Evolutionary conservation across 2,888 invertebrate genomes (phyloP), one percentile per base, ranked within the genome.

Genomic region (Chymomyza fuscimana): DNA sequence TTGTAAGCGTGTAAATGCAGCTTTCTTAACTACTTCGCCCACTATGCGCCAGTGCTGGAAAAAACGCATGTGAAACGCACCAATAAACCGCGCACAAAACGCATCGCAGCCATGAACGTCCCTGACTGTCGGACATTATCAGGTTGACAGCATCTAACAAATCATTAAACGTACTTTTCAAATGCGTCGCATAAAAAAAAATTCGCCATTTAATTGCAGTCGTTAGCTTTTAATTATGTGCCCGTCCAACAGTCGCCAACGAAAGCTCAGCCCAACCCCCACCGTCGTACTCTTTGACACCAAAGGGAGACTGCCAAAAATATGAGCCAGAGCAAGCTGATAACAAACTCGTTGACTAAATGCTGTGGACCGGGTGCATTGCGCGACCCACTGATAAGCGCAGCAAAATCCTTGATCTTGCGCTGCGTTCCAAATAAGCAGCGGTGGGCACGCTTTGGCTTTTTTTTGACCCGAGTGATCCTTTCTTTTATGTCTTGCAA

Each of bases 391-490:
- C 58, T 69, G 88, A 89, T 89, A 89, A 89, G 79, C 75, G 15
- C 19, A 19, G 60, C 66, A 61, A 86, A 88, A 78, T 80, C 88
- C 88, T 89, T 89, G 88, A 89, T 88, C 89, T 89, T 89, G 87
- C 78, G 79, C 70, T 82, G 87, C 85, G 77, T 84, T 83, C 29
- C 22, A 46, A 32, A 46, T 7, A 12, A n/a, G n/a, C n/a, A n/a
- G n/a, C n/a, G n/a, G n/a, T n/a, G n/a, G n/a, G n/a, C n/a, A n/a
- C n/a, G n/a, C n/a, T n/a, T n/a, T n/a, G n/a, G n/a, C n/a, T n/a
- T n/a, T n/a, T n/a, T n/a, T n/a, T n/a, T n/a, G n/a, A n/a, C n/a
- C n/a, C n/a, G n/a, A n/a, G n/a, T n/a, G n/a, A n/a, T n/a, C n/a
- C n/a, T n/a, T n/a, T n/a, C n/a, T n/a, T n/a, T n/a, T n/a, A n/a